Base-by-base conservation (phyloP, 2,888 invertebrate genomes). In the Mycalesis mineus region DNA sequence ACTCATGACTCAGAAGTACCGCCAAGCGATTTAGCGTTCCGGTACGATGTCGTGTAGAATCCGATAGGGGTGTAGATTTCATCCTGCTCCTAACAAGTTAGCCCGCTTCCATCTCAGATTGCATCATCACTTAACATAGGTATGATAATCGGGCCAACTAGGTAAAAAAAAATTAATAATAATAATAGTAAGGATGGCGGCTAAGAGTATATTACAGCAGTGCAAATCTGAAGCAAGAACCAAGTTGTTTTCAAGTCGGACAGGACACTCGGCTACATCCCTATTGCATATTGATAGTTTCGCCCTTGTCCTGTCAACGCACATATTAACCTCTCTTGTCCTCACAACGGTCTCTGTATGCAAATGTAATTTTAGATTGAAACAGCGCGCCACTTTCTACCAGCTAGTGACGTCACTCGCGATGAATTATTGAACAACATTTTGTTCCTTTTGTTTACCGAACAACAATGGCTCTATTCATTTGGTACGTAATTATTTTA, bases 241-340 rank as follows among this genome's bases (percentile, higher is more conserved):
- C 22, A 2, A 22, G 22, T 22, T 22, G 22, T 22, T 13, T n/a
- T 7, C 6, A n/a, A 53, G 53, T 53, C 53, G 31, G 37, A 44
- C 33, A 8, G 15, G 41, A 5, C 15, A 17, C 17, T 22, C 9
- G 7, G 28, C 3, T 47, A 50, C 57, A 56, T 50, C 42, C 15
- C 33, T 44, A 55, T 36, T 17, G 42, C 49, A 42, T 61, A 61
- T 59, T 61, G 61, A 62, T 62, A 60, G 57, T 57, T 58, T 58
- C 51, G 61, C 57, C 63, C 75, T 75, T 76, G 69, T 68, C 57
- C 72, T 77, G 76, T 80, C 77, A 80, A 73, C 74, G 78, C 67
- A 64, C 75, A 67, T 72, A 63, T 65, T 60, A 63, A 60, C 69
- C 75, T 78, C 79, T 78, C 74, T 77, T 74, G 70, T 68, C 65